These are phyloP conservation scores for Chelidonichthys spinosus DNA, from an alignment of 2,797 vertebrate genomes.

Conservation along the genomic window DNA sequence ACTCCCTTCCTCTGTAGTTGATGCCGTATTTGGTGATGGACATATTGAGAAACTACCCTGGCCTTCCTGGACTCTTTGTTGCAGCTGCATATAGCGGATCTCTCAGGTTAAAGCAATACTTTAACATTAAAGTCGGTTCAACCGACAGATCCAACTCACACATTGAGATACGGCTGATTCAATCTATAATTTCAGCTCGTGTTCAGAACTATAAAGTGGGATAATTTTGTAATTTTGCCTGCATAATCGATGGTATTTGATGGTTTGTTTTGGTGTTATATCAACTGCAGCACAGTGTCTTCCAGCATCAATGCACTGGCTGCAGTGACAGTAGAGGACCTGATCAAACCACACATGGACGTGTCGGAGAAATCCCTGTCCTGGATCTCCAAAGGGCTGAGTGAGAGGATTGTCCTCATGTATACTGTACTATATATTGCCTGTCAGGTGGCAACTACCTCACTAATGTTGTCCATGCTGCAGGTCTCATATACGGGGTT, in stretches of 20 bases:
- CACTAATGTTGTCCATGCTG: background rate
- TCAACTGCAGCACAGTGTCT: conserved; percentile 89
- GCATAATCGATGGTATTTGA: background rate
- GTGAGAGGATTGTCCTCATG: conserved; percentile 78
- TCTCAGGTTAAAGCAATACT: conserved; percentile 85
- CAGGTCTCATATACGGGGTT: conserved; percentile 89
- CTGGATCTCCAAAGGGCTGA: conserved; percentile 90
- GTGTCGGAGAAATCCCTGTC: conserved; percentile 89
- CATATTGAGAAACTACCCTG: conserved; percentile 88
- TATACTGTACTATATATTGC: background rate
- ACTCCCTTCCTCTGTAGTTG: conserved; percentile 75
- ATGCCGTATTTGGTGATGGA: conserved; percentile 95
- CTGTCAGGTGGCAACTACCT: background rate
- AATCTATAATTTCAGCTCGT: no score
- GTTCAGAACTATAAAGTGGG: background rate
- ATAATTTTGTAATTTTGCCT: background rate
- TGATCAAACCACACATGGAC: conserved; percentile 85
- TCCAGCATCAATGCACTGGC: conserved; percentile 95
- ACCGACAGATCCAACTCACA: background rate
- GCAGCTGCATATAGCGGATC: conserved; percentile 86
- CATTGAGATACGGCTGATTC: background rate
- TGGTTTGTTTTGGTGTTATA: background rate
- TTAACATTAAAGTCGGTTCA: background rate
- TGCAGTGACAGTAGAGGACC: conserved; percentile 92
- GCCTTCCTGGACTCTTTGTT: conserved; percentile 89